These are phyloP conservation scores for Leptinotarsa haldemani DNA, from an alignment of 2,888 invertebrate genomes.

Conservation along the genomic window DNA sequence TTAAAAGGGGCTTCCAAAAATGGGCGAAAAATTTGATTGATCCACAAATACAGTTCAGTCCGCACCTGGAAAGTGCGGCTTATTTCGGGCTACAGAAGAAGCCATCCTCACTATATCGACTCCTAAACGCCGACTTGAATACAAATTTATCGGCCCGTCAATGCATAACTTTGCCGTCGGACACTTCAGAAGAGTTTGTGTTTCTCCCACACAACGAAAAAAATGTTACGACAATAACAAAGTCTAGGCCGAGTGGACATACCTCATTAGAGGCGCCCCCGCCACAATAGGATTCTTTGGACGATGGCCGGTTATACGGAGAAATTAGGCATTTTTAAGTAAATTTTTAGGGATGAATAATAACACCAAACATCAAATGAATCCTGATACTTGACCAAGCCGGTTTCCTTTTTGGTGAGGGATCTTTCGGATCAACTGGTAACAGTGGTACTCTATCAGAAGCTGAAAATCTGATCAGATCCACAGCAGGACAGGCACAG, in stretches of 20 bases:
- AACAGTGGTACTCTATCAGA: no score
- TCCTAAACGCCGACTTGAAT: conserved; percentile 57
- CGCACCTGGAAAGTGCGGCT: conserved; percentile 21
- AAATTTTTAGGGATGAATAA: neutral
- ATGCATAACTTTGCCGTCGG: conserved; percentile 59
- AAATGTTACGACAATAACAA: conserved; percentile 45
- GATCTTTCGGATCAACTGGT: no score
- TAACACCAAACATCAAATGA: neutral
- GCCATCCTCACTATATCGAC: conserved; percentile 54
- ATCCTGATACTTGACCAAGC: no score
- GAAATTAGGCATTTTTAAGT: neutral
- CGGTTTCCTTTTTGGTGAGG: no score
- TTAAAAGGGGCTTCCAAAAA: no score
- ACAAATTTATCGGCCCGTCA: conserved; percentile 62
- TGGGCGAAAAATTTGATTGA: neutral
- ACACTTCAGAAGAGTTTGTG: conserved; percentile 52
- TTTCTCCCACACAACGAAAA: conserved; percentile 56
- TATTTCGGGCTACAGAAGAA: conserved; percentile 42
- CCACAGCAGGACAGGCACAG: no score
- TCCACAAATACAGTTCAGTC: neutral
- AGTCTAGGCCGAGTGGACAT: conserved; percentile 39
- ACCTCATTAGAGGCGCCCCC: conserved; percentile 46
- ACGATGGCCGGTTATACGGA: neutral
- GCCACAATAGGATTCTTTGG: conserved; percentile 21
- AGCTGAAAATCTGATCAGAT: no score